These are phyloP conservation scores for Pseudopleuronectes americanus DNA, from an alignment of 2,797 vertebrate genomes.

Conservation along the genomic window DNA sequence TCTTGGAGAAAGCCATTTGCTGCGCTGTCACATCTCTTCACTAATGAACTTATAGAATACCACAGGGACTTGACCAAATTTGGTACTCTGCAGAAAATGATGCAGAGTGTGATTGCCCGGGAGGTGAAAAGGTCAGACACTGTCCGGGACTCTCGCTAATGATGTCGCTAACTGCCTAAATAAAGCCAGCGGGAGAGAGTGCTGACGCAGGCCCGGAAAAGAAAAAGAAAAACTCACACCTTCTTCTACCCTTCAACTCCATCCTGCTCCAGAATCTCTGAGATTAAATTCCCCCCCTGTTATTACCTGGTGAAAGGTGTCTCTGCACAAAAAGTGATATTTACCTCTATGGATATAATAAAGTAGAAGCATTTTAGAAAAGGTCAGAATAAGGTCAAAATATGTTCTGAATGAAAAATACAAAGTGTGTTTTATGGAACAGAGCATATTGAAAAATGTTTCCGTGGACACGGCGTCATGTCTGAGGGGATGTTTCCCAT, in stretches of 20 bases:
- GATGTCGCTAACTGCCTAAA: conserved; percentile 67
- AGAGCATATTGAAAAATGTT: not conserved
- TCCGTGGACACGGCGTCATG: not conserved
- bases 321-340: not conserved
- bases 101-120: conserved; percentile 46
- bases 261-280: conserved; percentile 44
- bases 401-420: not conserved
- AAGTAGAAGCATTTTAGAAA: not conserved
- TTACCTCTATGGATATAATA: not conserved
- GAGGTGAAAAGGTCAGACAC: conserved; percentile 67
- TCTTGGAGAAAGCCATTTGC: conserved; percentile 42
- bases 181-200: conserved; percentile 50
- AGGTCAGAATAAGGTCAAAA: not conserved
- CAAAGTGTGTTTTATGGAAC: not conserved
- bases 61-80: conserved; percentile 50
- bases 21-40: conserved; percentile 49
- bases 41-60: conserved; percentile 67
- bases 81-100: conserved; percentile 54
- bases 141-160: conserved; percentile 65
- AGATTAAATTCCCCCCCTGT: conserved; percentile 60
- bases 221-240: conserved; percentile 27
- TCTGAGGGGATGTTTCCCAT: no score
- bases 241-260: conserved; percentile 33
- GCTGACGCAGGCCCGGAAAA: conserved; percentile 55
- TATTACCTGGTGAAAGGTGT: not conserved